Evolutionary conservation across 2,113 vertebrate genomes (phyloP).

Genomic region (Ovibos moschatus): DNA sequence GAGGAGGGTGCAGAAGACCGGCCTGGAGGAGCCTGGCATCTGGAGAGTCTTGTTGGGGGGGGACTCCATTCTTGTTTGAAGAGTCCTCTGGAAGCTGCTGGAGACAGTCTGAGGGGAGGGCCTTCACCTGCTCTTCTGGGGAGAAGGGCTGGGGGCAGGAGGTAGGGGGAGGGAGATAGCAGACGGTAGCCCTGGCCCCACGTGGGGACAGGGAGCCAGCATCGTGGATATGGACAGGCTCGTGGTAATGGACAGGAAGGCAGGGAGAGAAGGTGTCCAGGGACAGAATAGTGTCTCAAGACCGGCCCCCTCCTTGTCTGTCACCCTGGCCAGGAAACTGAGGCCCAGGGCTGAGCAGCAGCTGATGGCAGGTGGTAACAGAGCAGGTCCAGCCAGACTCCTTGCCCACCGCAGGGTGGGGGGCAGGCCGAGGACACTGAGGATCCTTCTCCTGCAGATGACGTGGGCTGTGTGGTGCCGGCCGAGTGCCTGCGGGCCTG

Average conservation of each 20-base stretch:
- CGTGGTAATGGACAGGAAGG: fast-evolving
- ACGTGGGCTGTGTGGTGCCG: slow-evolving; percentile 90
- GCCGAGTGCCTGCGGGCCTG: slow-evolving; percentile 89
- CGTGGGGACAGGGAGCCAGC: background rate
- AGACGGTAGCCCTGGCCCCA: fast-evolving
- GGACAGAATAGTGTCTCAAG: background rate
- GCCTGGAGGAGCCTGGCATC: fast-evolving
- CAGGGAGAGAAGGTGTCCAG: background rate
- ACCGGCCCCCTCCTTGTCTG: background rate
- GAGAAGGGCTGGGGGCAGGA: background rate
- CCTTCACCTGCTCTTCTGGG: background rate
- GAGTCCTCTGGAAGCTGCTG: background rate
- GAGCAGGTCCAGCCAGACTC: too few relatives aligned
- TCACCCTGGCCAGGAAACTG: background rate
- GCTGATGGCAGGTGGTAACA: background rate
- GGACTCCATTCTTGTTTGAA: background rate
- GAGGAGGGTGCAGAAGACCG: background rate
- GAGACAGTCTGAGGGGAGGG: background rate
- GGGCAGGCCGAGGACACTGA: fast-evolving
- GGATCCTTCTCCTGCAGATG: slow-evolving; percentile 77
- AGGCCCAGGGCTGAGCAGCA: background rate
- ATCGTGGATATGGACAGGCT: background rate
- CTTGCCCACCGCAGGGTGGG: fast-evolving
- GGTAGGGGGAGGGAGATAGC: fast-evolving
- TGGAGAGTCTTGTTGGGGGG: background rate